Evolutionary conservation across 1,140 invertebrate genomes (phyloP), one percentile per base, ranked within the genome.

Genomic region (Phenacoccus solenopsis): DNA sequence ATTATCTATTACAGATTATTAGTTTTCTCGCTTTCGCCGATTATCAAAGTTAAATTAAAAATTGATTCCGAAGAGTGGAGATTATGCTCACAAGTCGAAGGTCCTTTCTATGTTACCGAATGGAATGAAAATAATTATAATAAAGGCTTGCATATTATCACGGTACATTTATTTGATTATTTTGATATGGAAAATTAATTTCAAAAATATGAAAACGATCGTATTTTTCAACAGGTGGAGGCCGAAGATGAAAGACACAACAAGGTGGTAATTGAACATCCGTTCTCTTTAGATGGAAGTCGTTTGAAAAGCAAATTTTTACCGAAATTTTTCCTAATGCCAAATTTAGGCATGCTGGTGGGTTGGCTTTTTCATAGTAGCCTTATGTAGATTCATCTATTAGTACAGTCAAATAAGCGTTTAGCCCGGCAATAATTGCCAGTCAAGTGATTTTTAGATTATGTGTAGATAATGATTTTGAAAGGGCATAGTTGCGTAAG

Each of bases 81-180:
- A 69, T 75, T 80, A 72, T 87, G 89, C 75, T 77, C 79, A 67
- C 78, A 84, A 70, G 77, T 84, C 4, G 69, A 75, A 35, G 77
- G 85, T 56, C 88, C 90, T 22, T 80, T 96, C 0, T 95, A 87
- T 81, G 84, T 85, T 13, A 77, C 80, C 21, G 74, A 79, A 71
- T 95, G 93, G 93, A 80, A 88, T 75, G 83, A 91, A 7, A 73
- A 79, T 16, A 74, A 80, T 9, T 94, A 88, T 76, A 72, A 70
- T 49, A 78, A 72, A 73, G 92, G 90, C 56, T 73, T 92, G 49
- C 89, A 94, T 81, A 77, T 80, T 49, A 84, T 94, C 72, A 78
- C 85, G 76, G 88, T 90, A 69, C 75, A 71, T 74, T 27, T 20
- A 28, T 64, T 20, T 24, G 21, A 7, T 27, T n/a, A n/a, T n/a